Base-by-base conservation (phyloP, 1,140 invertebrate species). In the Drosophila grimshawi region DNA sequence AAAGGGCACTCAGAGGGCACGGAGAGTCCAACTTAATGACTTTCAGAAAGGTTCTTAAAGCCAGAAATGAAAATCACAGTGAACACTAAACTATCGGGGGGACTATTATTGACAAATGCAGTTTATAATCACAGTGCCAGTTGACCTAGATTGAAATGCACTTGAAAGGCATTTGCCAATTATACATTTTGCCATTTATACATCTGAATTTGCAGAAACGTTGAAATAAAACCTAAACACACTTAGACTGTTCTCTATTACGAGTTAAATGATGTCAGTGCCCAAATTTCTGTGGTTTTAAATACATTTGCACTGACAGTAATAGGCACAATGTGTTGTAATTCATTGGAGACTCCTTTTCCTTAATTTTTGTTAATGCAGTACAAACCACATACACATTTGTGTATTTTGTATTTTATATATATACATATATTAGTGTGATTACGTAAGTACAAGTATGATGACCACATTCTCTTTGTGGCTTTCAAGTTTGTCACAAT, bases 381-480 rank as follows among this genome's bases (percentile, higher is more conserved):
- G 19, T 49, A 49, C 29, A n/a, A 43, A 11, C 4, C 7, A 19
- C 41, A 41, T 66, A n/a, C 33, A 48, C 32, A 30, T 57, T 5
- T 19, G 48, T 46, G 33, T 33, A 48, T n/a, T n/a, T n/a, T n/a
- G n/a, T n/a, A n/a, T n/a, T 51, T 11, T 10, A 11, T 35, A 41
- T 41, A 48, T 53, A 33, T 4, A 41, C 32, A 7, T 41, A 35
- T 56, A 48, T 57, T 29, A 49, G 2, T 39, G 49, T 64, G 64
- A 53, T 55, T 81, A 80, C 69, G 81, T 86, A 82, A 82, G 66
- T 82, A 86, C 81, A 82, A 79, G 68, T 82, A 86, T 82, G 74
- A 85, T 86, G 81, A 85, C 81, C 72, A 59, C 77, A 74, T 85
- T 76, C 67, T 74, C 61, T 64, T 39, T 63, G n/a, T 29, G 45